Evolutionary conservation across 2,113 vertebrate genomes (phyloP), one percentile per base, ranked within the genome.

Genomic region (Typhlomys cinereus): DNA sequence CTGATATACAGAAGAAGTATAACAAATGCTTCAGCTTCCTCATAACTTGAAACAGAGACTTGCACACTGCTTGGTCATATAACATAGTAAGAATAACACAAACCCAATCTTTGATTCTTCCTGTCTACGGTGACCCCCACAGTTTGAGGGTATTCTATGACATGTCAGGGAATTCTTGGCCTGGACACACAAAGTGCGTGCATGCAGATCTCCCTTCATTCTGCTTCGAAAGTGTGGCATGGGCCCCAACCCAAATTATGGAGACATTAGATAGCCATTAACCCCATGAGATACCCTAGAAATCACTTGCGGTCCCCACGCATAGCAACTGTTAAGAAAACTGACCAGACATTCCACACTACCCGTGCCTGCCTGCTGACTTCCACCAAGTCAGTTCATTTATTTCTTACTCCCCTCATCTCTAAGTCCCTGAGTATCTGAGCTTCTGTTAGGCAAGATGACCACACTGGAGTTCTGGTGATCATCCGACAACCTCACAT

Each of bases 401-500:
- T 25, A 57, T 87, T 59, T 8, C 17, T 54, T n/a, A n/a, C n/a
- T 87, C 23, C 21, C 5, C 17, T 78, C 34, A 76, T 70, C 20
- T 13, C 64, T 31, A 0, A 46, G 8, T 70, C 15, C 92, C 17
- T 71, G 15, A 74, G 29, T 34, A 54, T 52, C 69, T 80, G 10
- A 70, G 46, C n/a, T 57, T 93, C 92, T 11, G 36, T 88, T 50
- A 31, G 44, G 31, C 18, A 85, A n/a, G 11, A 4, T 25, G 36
- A 75, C 20, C 44, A 29, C 29, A n/a, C 23, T 39, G 36, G 25
- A 20, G 29, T 52, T 81, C 82, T 54, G n/a, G 57, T 52, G 67
- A n/a, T 61, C 23, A 76, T 62, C 39, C 62, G 52, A 73, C 92
- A 46, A 44, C 12, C 70, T 89, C 36, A 83, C 52, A 85, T 48